These are phyloP conservation scores for Cyphomyrmex costatus DNA, from an alignment of 1,140 invertebrate species.

Conservation along the genomic window DNA sequence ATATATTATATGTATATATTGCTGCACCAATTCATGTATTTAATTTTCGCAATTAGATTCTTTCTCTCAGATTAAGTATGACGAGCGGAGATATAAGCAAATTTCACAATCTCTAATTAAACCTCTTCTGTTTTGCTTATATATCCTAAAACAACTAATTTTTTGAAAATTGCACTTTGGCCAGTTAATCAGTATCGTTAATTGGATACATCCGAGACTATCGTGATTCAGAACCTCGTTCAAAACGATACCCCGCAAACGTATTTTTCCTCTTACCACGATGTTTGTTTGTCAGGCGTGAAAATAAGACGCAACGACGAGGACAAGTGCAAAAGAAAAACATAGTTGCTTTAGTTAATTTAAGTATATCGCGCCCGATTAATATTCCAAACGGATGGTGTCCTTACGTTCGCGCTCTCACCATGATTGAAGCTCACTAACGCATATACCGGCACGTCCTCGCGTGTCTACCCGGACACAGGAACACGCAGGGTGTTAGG, in stretches of 20 bases:
- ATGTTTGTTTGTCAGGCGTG: slow-evolving; percentile 20
- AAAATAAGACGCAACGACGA: slow-evolving; percentile 52
- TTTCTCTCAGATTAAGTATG: neutral
- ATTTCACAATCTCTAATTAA: slow-evolving; percentile 23
- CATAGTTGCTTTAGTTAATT: slow-evolving; percentile 63
- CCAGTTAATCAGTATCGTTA: neutral
- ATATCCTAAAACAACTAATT: slow-evolving; percentile 12
- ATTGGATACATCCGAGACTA: neutral
- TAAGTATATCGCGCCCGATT: slow-evolving; percentile 66
- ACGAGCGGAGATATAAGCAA: neutral
- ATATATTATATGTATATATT: neutral
- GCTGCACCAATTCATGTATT: neutral
- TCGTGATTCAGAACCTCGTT: neutral
- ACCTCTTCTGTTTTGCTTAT: neutral
- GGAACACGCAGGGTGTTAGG: slow-evolving; percentile 67
- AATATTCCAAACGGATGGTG: slow-evolving; percentile 63
- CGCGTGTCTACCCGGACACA: slow-evolving; percentile 68
- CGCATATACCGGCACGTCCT: slow-evolving; percentile 66
- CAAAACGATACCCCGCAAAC: neutral
- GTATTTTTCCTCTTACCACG: slow-evolving; percentile 29
- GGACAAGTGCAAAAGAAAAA: slow-evolving; percentile 20
- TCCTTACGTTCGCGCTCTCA: slow-evolving; percentile 35
- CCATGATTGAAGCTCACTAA: slow-evolving; percentile 34
- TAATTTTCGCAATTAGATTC: neutral
- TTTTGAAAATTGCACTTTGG: slow-evolving; percentile 20